Percentiles rank a stretch among this genome's conserved stretches.
Evolutionary conservation across 2,888 invertebrate species (phyloP).

Genomic region (Bruchidius siliquastri): DNA sequence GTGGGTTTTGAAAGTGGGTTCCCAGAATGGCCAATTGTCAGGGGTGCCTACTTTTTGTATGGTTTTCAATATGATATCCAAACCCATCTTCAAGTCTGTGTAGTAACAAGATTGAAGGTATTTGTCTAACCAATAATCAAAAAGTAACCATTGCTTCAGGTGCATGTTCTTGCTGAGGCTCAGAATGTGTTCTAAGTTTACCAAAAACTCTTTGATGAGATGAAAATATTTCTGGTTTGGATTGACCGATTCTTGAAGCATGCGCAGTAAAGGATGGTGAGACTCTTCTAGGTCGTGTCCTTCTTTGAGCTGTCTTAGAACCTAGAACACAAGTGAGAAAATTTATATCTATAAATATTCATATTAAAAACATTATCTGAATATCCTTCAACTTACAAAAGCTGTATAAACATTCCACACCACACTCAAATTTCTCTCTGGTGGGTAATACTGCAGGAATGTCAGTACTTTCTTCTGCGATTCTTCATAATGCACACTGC

Average conservation of each 20-base stretch:
- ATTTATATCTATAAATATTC: no score
- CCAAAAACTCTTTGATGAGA: slow-evolving; percentile 34
- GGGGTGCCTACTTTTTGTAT: slow-evolving; percentile 28
- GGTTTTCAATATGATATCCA: slow-evolving; percentile 32
- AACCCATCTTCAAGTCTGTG: slow-evolving; percentile 32
- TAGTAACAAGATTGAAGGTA: slow-evolving; percentile 37
- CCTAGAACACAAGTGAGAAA: slow-evolving; percentile 25
- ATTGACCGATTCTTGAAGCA: slow-evolving; percentile 30
- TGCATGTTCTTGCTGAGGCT: slow-evolving; percentile 31
- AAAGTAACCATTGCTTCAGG: slow-evolving; percentile 37
- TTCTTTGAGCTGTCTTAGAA: slow-evolving; percentile 31
- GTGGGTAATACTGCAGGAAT: slow-evolving; percentile 33
- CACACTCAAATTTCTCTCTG: slow-evolving; percentile 27
- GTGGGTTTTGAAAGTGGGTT: slow-evolving; percentile 29
- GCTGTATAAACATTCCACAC: slow-evolving; percentile 37
- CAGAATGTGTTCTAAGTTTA: slow-evolving; percentile 31
- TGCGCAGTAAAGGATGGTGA: slow-evolving; percentile 24
- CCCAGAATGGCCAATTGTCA: slow-evolving; percentile 36
- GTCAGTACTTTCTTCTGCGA: slow-evolving; percentile 35
- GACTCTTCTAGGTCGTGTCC: slow-evolving; percentile 31
- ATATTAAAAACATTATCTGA: no score
- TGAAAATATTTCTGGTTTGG: slow-evolving; percentile 31
- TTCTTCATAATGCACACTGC: slow-evolving; percentile 37
- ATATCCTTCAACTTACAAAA: slow-evolving; percentile 32
- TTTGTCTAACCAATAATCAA: slow-evolving; percentile 38